Evolutionary conservation across 2,113 vertebrate species (phyloP), one percentile per base, ranked within the genome.

Genomic region (Xiphophorus hellerii): DNA sequence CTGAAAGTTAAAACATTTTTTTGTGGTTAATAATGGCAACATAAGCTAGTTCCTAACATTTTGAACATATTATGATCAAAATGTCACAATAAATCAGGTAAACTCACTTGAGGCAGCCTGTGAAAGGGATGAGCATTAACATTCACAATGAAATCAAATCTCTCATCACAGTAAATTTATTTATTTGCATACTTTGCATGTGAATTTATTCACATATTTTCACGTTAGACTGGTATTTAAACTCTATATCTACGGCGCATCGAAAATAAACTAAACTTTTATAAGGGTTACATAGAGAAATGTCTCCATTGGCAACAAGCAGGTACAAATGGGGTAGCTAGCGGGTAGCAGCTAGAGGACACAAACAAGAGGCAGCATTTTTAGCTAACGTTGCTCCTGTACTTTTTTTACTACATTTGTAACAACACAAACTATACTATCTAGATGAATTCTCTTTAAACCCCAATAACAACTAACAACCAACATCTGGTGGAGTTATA

Each of bases 341-440:
- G 42, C 42, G 39, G 28, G 11, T 28, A 67, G 65, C 65, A 67
- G 11, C 65, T 17, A 42, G 33, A 39, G 33, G 33, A 37, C 33
- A 27, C 25, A 39, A 28, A 29, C 62, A 30, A 30, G 28, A 30
- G 28, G 22, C 22, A 58, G 51, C 51, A n/a, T 58, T 25, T 58
- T 67, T 42, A 67, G 65, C 65, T 67, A 67, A 44, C 27, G 65
- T 12, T 42, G 29, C 6, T n/a, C 33, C 25, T 27, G 11, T 17
- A 51, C 31, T 60, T 28, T 33, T 28, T 33, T 42, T 62, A 29
- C 27, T 17, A 31, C 39, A 48, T 42, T 29, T 62, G 4, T 29
- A 42, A 42, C 35, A 31, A 27, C 77, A 69, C 76, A 62, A 72
- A 54, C 64, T 48, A 66, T 7, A 35, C 33, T 65, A 22, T 65